Percentiles rank a stretch among this genome's conserved stretches.
Conservation (phyloP, 2,113 vertebrate genomes). For the Syrmaticus mikado region DNA sequence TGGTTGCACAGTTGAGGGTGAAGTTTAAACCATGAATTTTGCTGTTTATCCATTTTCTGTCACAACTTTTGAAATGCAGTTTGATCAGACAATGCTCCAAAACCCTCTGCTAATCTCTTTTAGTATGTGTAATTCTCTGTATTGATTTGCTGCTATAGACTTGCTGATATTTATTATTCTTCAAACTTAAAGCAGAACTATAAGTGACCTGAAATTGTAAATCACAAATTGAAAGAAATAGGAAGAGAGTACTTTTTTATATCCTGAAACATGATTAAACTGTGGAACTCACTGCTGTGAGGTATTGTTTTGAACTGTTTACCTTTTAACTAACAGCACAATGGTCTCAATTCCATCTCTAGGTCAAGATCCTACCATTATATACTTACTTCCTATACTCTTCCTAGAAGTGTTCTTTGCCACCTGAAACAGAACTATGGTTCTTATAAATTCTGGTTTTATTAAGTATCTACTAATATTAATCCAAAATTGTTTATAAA, state of each 20-base stretch:
- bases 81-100: neutral
- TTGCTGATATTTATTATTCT: neutral
- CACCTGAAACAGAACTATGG: neutral
- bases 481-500: neutral
- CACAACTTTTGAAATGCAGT: neutral
- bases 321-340: neutral
- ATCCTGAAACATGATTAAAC: neutral
- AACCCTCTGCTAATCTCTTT: neutral
- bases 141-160: neutral
- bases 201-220: neutral
- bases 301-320: neutral
- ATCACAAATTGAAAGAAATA: neutral
- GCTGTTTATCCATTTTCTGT: neutral
- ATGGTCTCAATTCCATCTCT: neutral
- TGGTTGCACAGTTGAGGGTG: neutral
- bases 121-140: neutral
- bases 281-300: neutral
- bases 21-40: neutral
- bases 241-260: neutral
- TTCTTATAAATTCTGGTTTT: neutral
- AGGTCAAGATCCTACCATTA: neutral
- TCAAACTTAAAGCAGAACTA: neutral
- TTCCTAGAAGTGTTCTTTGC: neutral
- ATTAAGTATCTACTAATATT: neutral
- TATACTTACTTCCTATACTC: neutral